Evolutionary conservation across 2,888 invertebrate species (phyloP), one percentile per base, ranked within the genome.

Genomic region (Autographa pulchrina): DNA sequence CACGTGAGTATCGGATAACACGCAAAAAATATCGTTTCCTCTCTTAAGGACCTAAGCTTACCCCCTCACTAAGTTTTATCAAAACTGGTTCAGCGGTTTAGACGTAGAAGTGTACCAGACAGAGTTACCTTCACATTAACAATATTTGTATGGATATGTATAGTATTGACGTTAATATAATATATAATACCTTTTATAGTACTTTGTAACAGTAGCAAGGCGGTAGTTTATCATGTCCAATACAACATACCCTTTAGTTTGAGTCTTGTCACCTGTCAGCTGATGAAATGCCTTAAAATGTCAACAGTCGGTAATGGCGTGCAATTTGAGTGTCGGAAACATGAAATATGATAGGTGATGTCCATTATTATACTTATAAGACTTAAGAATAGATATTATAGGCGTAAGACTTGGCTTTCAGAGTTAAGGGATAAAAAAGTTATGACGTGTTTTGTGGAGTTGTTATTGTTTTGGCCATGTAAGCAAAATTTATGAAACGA

Each of bases 261-360:
- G 38, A 54, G 54, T 61, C 64, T 31, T 61, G 56, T 62, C 79
- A 79, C 72, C 72, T 78, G 80, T 79, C 72, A 75, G 20, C n/a
- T 43, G 68, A 38, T 72, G 20, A 63, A 67, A 62, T 72, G 62
- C 59, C 65, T 65, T 56, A 63, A 78, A 79, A 78, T 75, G 67
- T 41, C 72, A 78, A 31, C 61, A 14, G 18, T 38, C 56, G 20
- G 31, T 48, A 61, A 66, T 64, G 16, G 43, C 32, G n/a, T 25
- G 68, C 64, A 71, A 71, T 66, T 78, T 71, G 41, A 64, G 60
- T 62, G 65, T 60, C 20, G 13, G 43, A 0, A 54, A 56, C 43
- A 64, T 74, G 31, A 65, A 68, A 58, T 65, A 78, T 77, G 58
- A 62, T 62, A 70, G 54, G 54, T 68, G 58, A 66, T 48, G 14